Percentiles rank a stretch among this genome's conserved stretches.
These are phyloP conservation scores for Andrena minutula DNA, from an alignment of 2,888 invertebrate species.

Conservation along the genomic window DNA sequence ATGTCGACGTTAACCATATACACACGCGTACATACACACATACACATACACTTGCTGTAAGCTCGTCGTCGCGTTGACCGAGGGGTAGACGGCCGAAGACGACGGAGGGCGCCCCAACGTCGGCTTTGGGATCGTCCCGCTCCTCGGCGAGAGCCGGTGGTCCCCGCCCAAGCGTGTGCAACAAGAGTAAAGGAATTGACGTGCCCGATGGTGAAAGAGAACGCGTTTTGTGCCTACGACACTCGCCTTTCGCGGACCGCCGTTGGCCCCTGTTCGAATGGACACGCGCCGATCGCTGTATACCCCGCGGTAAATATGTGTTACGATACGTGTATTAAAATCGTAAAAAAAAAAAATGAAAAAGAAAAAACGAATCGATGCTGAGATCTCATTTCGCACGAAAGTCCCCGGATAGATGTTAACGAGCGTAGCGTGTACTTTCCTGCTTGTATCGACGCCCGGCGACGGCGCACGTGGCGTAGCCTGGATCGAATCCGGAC, in stretches of 20 bases:
- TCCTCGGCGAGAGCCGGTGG: slow-evolving; percentile 41
- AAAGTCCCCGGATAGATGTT: slow-evolving; percentile 46
- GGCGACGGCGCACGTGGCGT: slow-evolving; percentile 42
- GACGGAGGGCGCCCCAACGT: slow-evolving; percentile 23
- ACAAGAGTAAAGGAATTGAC: slow-evolving; percentile 69
- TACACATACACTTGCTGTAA: slow-evolving; percentile 41
- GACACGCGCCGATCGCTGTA: slow-evolving; percentile 26
- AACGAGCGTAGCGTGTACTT: slow-evolving; percentile 59
- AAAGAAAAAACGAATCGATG: slow-evolving; percentile 45
- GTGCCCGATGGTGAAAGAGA: slow-evolving; percentile 70
- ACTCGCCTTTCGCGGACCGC: slow-evolving; percentile 56
- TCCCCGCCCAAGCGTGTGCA: slow-evolving; percentile 39
- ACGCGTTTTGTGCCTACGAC: slow-evolving; percentile 71
- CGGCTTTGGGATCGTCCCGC: slow-evolving; percentile 41
- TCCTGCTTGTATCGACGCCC: slow-evolving; percentile 58
- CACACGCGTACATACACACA: neutral
- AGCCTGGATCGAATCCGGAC: slow-evolving; percentile 58
- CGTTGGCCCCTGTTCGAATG: slow-evolving; percentile 49
- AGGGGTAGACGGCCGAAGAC: slow-evolving; percentile 28
- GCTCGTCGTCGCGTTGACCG: slow-evolving; percentile 58
- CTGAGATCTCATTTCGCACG: slow-evolving; percentile 67
- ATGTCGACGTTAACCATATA: slow-evolving; percentile 49
- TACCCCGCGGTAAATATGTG: slow-evolving; percentile 33
- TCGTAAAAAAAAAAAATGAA: slow-evolving; percentile 28
- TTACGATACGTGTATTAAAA: slow-evolving; percentile 60